Percentiles rank a stretch among this genome's conserved stretches.
phyloP scores from a whole-genome alignment of 2,797 vertebrate species.

The Anas acuta region DNA sequence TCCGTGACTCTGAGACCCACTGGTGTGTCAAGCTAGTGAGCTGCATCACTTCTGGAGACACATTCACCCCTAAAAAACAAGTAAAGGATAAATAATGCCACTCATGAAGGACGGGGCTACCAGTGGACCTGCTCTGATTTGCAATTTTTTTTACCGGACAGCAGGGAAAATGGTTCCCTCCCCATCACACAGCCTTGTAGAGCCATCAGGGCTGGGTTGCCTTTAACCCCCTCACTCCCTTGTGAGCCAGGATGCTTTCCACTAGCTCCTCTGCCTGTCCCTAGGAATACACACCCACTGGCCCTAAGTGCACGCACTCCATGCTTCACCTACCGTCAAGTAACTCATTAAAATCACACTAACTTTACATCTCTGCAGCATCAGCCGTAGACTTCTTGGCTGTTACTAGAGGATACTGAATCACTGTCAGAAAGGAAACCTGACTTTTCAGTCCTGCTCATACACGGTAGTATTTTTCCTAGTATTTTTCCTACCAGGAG shows the following conservation, averaged over 20 bases:
- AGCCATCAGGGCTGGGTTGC: not conserved
- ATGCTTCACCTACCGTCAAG: not conserved
- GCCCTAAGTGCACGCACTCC: not conserved
- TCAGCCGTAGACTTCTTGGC: not conserved
- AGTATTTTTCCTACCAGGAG: not conserved
- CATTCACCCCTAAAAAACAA: not conserved
- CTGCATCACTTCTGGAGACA: not conserved
- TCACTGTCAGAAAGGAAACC: not conserved
- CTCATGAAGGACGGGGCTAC: not conserved
- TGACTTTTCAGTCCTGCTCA: not conserved
- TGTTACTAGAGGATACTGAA: not conserved
- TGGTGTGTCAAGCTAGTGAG: not conserved
- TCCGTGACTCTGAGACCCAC: not conserved
- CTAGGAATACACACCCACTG: not conserved
- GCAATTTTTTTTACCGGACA: not conserved
- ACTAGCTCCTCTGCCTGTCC: accelerated
- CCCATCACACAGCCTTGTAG: not conserved
- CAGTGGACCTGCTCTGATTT: not conserved
- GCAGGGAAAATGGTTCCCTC: constrained; percentile 4
- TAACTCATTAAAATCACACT: not conserved
- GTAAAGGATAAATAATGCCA: not conserved
- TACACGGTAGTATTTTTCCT: not conserved
- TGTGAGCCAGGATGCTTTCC: not conserved
- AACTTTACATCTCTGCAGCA: not conserved
- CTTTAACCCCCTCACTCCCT: constrained; percentile 15